Base-by-base conservation (phyloP, 1,140 invertebrate genomes). In the Pinna nobilis region DNA sequence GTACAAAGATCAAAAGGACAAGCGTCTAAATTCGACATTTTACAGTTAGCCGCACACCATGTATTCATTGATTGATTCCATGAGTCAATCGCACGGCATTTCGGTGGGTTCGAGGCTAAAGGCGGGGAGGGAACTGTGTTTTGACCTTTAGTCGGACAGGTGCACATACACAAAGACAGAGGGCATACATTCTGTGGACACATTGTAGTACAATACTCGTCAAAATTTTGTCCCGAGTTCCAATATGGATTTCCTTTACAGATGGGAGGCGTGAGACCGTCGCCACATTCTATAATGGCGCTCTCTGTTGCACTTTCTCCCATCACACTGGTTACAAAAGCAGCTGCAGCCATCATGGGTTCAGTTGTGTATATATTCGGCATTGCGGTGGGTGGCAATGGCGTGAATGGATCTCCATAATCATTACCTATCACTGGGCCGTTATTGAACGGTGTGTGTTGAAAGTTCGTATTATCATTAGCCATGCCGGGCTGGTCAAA, bases 131-230 rank as follows among this genome's bases (percentile, higher is more conserved):
- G 33, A 6, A 59, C 32, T 20, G 37, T 20, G 3, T 35, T 59
- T n/a, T 33, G 55, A 35, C 37, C 37, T 3, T 33, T 13, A 3
- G 55, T 23, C 3, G 78, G 68, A 41, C 79, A 81, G 28, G 68
- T 60, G 23, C 79, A 81, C 15, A 70, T 39, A 71, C 79, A 81
- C 20, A 78, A 20, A 18, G 67, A 57, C 23, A 63, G 50, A 3
- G 79, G 79, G 44, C 79, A 81, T 20, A 70, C 33, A 20, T 76
- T 76, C 5, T 55, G 65, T n/a, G 68, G 66, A 39, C 79, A 81
- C 23, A 75, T 60, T 18, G 71, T 61, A 15, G 53, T 28, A 64
- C 79, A 81, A 23, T 70, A 81, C 25, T 72, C 68, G 23, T 78
- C 76, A 61, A 77, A 76, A n/a, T 63, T 53, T 15, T 55, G 55